Percentiles rank a stretch among this genome's conserved stretches.
These are phyloP conservation scores for Poecilus cupreus DNA, from an alignment of 2,888 invertebrate species.

Conservation along the genomic window DNA sequence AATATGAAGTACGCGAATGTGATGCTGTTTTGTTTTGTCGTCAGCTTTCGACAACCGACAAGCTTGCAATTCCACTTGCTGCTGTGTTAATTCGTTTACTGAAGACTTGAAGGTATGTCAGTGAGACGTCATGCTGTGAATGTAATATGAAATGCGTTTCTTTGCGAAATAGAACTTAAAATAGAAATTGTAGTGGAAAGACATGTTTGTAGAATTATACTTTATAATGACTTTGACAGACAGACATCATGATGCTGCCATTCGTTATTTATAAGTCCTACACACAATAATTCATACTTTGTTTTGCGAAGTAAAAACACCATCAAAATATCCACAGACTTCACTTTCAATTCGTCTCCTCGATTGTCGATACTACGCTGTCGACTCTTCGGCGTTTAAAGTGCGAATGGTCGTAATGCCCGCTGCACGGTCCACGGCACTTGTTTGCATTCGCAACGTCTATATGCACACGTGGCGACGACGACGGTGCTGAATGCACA, in stretches of 20 bases:
- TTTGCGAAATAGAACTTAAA: conserved; percentile 1
- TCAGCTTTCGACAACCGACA: conserved; percentile 20
- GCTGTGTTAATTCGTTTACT: conserved; percentile 10
- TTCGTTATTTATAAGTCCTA: no score
- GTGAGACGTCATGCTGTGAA: not conserved
- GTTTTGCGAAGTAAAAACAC: no score
- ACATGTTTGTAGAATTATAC: not conserved
- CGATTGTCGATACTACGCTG: no score
- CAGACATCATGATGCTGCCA: no score
- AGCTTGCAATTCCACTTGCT: not conserved
- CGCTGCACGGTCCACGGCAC: not conserved
- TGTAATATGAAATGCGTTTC: not conserved
- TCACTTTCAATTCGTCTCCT: no score
- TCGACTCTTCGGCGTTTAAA: no score
- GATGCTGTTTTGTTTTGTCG: conserved; percentile 9
- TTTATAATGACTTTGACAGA: not conserved
- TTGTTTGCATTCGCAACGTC: conserved; percentile 4
- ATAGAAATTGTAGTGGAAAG: not conserved
- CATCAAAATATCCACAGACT: no score
- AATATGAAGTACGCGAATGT: not conserved
- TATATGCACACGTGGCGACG: conserved; percentile 14
- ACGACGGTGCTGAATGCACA: conserved; percentile 25
- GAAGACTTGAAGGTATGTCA: conserved; percentile 3
- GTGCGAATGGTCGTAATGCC: no score
- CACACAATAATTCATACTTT: no score